Conservation (phyloP, 1,140 invertebrate species). For the Heliothis subflexa region DNA sequence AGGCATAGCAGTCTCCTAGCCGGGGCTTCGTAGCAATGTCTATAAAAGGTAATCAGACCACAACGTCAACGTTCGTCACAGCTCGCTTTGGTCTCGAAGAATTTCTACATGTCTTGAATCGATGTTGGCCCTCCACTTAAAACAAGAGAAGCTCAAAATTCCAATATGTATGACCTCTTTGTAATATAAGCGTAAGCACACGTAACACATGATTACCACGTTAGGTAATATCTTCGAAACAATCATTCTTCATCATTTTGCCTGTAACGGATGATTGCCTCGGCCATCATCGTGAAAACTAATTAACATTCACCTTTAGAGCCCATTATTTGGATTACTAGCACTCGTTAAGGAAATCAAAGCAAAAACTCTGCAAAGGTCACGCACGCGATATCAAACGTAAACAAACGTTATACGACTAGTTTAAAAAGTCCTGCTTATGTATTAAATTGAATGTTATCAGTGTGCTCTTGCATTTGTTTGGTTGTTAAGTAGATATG, state of each 20-base stretch:
- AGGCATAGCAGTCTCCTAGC: too few species aligned
- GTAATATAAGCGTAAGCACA: neutral
- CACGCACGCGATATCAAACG: slow-evolving; percentile 23
- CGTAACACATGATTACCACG: neutral
- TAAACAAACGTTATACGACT: slow-evolving; percentile 17
- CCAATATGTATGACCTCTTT: too few species aligned
- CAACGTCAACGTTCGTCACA: neutral
- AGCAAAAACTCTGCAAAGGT: slow-evolving; percentile 26
- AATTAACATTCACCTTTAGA: neutral
- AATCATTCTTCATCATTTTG: slow-evolving; percentile 24
- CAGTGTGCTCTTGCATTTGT: neutral
- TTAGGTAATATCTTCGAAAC: slow-evolving; percentile 3
- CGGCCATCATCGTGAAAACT: slow-evolving; percentile 4
- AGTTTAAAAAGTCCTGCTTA: neutral
- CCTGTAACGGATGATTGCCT: slow-evolving; percentile 4
- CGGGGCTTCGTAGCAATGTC: too few species aligned
- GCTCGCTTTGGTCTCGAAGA: neutral
- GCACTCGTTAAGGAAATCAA: slow-evolving; percentile 17
- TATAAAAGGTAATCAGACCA: neutral
- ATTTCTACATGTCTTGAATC: neutral
- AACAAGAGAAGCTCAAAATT: too few species aligned
- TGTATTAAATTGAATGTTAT: neutral
- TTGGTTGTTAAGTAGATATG: neutral
- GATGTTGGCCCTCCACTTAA: too few species aligned
- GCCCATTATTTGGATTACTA: neutral